A percentile compares a stretch with the other conserved stretches of the same genome.
These are phyloP conservation scores for Odontamblyopus lacepedii DNA, from an alignment of 2,797 vertebrate species.

Conservation along the genomic window DNA sequence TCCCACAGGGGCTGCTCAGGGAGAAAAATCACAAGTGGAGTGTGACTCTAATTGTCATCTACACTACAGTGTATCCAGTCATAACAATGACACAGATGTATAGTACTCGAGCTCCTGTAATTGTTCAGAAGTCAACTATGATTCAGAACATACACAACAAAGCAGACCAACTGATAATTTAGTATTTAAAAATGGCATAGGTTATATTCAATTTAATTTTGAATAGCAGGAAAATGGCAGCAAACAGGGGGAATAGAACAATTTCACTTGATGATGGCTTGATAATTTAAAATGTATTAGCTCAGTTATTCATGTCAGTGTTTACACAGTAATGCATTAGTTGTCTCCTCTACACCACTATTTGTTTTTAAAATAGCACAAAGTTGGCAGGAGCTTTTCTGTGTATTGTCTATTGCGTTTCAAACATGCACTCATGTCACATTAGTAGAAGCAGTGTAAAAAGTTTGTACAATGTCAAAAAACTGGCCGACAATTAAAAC, in stretches of 20 bases:
- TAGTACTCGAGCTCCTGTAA: not conserved
- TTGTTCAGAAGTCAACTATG: not conserved
- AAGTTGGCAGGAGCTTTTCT: too few relatives aligned
- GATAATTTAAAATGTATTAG: not conserved
- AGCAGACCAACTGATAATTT: not conserved
- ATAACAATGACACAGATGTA: not conserved
- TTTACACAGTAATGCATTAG: not conserved
- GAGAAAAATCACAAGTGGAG: conserved; percentile 22
- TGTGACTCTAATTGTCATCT: conserved; percentile 47
- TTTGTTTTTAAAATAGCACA: too few relatives aligned
- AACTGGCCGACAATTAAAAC: not conserved
- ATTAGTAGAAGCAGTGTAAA: not conserved
- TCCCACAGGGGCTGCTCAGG: conserved; percentile 22
- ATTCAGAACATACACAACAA: not conserved
- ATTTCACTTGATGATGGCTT: not conserved
- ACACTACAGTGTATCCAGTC: conserved; percentile 23
- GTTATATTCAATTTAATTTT: too few relatives aligned
- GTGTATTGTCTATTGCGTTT: too few relatives aligned
- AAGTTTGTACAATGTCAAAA: not conserved
- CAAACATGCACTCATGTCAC: not conserved
- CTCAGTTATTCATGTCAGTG: not conserved
- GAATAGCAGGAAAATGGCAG: not conserved
- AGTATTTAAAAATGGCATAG: not conserved
- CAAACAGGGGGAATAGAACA: not conserved
- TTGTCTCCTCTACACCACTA: too few relatives aligned